phyloP scores from a whole-genome alignment of 2,888 invertebrate genomes.

The Drosophila barbarae region DNA sequence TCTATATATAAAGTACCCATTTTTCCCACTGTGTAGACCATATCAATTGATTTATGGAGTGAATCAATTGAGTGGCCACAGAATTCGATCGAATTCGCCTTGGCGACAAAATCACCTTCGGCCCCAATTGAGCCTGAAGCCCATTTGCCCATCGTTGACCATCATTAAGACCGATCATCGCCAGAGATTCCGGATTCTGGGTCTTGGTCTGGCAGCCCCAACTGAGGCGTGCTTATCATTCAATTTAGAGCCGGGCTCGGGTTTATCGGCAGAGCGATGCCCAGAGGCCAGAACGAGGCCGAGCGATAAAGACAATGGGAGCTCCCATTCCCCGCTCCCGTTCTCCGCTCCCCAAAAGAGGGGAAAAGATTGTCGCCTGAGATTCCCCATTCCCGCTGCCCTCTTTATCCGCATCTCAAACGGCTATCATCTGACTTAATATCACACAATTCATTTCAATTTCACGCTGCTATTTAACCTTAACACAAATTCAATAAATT shows the following conservation, averaged over 20 bases:
- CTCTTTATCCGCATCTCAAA: slow-evolving; percentile 2
- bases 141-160: slow-evolving; percentile 16
- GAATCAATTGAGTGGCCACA: slow-evolving; percentile 57
- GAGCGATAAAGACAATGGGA: slow-evolving; percentile 28
- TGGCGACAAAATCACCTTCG: slow-evolving; percentile 66
- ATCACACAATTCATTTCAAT: slow-evolving; percentile 65
- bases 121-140: slow-evolving; percentile 55
- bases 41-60: slow-evolving; percentile 65
- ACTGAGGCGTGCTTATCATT: slow-evolving; percentile 28
- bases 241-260: slow-evolving; percentile 31
- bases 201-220: background rate
- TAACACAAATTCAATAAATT: slow-evolving; percentile 54
- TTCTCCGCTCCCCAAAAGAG: background rate
- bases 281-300: slow-evolving; percentile 7
- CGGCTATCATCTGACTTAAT: slow-evolving; percentile 8
- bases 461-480: slow-evolving; percentile 67
- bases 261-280: slow-evolving; percentile 24
- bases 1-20: background rate
- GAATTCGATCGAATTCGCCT: slow-evolving; percentile 58
- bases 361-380: background rate
- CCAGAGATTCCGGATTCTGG: slow-evolving; percentile 12
- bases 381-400: background rate
- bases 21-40: slow-evolving; percentile 5
- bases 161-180: slow-evolving; percentile 20
- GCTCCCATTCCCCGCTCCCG: slow-evolving; percentile 1